phyloP scores from a whole-genome alignment of 35 echinoderm and acorn worm genomes.

The Strongylocentrotus purpuratus region DNA sequence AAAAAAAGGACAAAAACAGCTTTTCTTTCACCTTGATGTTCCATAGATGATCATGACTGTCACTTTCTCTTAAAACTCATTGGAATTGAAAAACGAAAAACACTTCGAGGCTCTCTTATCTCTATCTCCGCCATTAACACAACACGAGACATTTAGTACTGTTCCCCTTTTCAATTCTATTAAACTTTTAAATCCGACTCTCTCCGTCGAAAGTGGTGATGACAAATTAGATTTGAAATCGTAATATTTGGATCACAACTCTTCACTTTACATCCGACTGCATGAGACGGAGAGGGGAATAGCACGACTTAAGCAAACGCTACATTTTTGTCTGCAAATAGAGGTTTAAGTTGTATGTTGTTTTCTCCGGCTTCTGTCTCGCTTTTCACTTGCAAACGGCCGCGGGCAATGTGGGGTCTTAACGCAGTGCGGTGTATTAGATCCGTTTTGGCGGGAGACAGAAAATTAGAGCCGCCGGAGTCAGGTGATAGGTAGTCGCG shows the following conservation, averaged over 20 bases:
- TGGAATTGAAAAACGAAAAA: not conserved
- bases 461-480: slow-evolving; percentile 20
- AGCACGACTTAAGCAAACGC: not conserved
- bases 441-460: slow-evolving; percentile 18
- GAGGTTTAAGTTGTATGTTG: not conserved
- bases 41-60: not conserved
- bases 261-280: not conserved
- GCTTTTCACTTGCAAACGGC: not conserved
- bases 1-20: not conserved
- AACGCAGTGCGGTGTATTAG: slow-evolving; percentile 44
- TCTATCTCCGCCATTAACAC: slow-evolving; percentile 9
- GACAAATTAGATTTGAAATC: slow-evolving; percentile 57
- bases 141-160: not conserved
- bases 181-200: slow-evolving; percentile 35
- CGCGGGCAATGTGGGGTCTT: slow-evolving; percentile 11
- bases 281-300: not conserved
- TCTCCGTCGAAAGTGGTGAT: not conserved
- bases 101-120: not conserved
- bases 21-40: not conserved
- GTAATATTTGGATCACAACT: slow-evolving; percentile 52
- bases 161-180: slow-evolving; percentile 44
- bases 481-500: slow-evolving; percentile 6
- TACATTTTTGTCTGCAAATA: slow-evolving; percentile 27
- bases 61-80: not conserved
- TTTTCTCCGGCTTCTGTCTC: slow-evolving; percentile 19